A percentile compares a stretch with the other conserved stretches of the same genome.
Evolutionary conservation across 2,113 vertebrate species (phyloP).

Genomic region (Zosterops lateralis): DNA sequence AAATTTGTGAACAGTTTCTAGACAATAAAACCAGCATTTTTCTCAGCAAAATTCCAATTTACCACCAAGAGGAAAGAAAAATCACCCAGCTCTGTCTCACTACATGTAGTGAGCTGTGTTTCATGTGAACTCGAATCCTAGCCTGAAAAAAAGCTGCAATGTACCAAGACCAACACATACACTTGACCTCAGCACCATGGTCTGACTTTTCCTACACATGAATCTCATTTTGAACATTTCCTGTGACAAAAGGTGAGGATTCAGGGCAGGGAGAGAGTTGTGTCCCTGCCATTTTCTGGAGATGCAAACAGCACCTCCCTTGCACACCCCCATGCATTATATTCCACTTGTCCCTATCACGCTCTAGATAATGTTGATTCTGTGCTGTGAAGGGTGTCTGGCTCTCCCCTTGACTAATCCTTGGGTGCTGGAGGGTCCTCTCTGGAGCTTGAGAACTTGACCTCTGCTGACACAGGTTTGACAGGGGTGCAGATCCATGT

Average conservation of each 20-base stretch:
- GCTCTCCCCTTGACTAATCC: constrained; percentile 31
- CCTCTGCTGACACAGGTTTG: not conserved
- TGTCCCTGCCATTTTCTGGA: not conserved
- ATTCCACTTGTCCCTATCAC: constrained; percentile 13
- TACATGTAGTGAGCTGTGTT: not conserved
- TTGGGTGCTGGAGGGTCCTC: not conserved
- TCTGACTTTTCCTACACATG: not conserved
- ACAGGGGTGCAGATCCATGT: not conserved
- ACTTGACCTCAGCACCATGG: not conserved
- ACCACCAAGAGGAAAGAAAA: not conserved
- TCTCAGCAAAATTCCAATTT: not conserved
- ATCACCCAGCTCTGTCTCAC: not conserved
- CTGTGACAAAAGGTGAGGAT: not conserved
- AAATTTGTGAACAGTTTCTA: not conserved
- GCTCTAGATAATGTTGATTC: constrained; percentile 7
- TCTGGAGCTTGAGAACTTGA: constrained; percentile 62
- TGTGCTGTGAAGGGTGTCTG: constrained; percentile 32
- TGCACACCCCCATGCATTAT: not conserved
- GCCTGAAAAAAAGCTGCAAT: not conserved
- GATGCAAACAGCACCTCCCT: not conserved
- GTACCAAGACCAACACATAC: not conserved
- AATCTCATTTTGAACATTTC: not conserved
- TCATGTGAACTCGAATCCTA: rapidly evolving
- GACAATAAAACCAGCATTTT: not conserved
- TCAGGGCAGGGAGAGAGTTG: not conserved